phyloP scores from a whole-genome alignment of 2,888 invertebrate species.

The Chymomyza fuscimana region DNA sequence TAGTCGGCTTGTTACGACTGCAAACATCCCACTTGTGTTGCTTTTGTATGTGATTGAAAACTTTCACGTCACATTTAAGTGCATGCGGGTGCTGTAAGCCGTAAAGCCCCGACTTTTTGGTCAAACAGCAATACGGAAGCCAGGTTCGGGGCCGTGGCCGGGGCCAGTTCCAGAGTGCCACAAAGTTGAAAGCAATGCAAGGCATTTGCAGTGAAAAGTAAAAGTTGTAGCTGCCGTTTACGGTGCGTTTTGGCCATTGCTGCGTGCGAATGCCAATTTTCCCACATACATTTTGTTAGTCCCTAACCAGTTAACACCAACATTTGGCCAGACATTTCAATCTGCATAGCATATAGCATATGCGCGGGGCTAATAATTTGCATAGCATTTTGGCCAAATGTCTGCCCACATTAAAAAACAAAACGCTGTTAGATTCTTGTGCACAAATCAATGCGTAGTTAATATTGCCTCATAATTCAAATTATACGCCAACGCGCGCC shows the following conservation, averaged over 20 bases:
- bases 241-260: conserved; percentile 42
- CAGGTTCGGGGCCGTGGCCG: neutral
- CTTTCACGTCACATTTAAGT: conserved; percentile 67
- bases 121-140: conserved; percentile 56
- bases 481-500: conserved; percentile 69
- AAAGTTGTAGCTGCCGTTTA: conserved; percentile 66
- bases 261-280: conserved; percentile 56
- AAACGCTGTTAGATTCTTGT: conserved; percentile 47
- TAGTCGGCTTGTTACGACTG: too few relatives aligned
- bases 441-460: conserved; percentile 58
- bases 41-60: conserved; percentile 41
- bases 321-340: conserved; percentile 54
- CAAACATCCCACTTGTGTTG: too few relatives aligned
- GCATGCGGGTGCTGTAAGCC: conserved; percentile 62
- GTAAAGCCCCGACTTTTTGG: conserved; percentile 41
- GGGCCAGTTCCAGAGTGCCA: conserved; percentile 4
- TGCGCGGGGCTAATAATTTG: conserved; percentile 44
- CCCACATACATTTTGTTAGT: conserved; percentile 64
- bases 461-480: conserved; percentile 58
- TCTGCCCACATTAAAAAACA: conserved; percentile 39
- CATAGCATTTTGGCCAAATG: conserved; percentile 61
- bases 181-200: conserved; percentile 16
- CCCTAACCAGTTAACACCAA: conserved; percentile 61
- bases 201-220: conserved; percentile 66
- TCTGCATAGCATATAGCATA: conserved; percentile 12